Conservation (phyloP, 2,888 invertebrate genomes). For the Dolomedes plantarius region DNA sequence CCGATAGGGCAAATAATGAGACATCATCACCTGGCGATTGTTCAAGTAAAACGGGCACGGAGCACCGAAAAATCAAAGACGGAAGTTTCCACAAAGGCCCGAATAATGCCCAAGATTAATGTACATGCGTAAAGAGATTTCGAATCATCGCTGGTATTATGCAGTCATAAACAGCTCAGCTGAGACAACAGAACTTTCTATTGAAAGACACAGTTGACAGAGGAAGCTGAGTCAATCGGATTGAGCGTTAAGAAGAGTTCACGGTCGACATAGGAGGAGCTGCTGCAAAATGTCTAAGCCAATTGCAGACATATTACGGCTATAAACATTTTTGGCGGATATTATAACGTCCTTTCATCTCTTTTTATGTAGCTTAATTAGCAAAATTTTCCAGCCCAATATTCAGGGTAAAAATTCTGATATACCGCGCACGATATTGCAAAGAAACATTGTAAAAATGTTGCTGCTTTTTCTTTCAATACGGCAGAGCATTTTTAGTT, state of each 20-base stretch:
- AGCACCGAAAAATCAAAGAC: slow-evolving; percentile 21
- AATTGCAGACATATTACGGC: too few relatives aligned
- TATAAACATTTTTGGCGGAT: too few relatives aligned
- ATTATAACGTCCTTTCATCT: too few relatives aligned
- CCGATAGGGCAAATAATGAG: slow-evolving; percentile 29
- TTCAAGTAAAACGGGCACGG: slow-evolving; percentile 37
- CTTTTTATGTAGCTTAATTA: too few relatives aligned
- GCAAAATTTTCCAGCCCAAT: too few relatives aligned
- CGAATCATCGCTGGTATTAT: slow-evolving; percentile 14
- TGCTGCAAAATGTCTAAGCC: background rate
- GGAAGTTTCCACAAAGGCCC: slow-evolving; percentile 31
- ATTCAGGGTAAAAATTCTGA: too few relatives aligned
- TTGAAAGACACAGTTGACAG: background rate
- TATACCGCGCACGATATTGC: too few relatives aligned
- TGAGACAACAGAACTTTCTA: slow-evolving; percentile 40
- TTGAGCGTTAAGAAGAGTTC: background rate
- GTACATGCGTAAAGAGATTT: slow-evolving; percentile 37
- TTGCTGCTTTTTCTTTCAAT: too few relatives aligned
- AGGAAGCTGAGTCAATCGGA: background rate
- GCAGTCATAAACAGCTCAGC: slow-evolving; percentile 27
- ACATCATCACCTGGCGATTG: slow-evolving; percentile 55
- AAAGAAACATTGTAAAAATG: too few relatives aligned
- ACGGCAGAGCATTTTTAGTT: too few relatives aligned
- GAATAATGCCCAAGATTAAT: slow-evolving; percentile 20
- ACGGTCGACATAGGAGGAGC: background rate